Conservation (phyloP, 2,888 invertebrate genomes). For the Ryuthela nishihirai region DNA sequence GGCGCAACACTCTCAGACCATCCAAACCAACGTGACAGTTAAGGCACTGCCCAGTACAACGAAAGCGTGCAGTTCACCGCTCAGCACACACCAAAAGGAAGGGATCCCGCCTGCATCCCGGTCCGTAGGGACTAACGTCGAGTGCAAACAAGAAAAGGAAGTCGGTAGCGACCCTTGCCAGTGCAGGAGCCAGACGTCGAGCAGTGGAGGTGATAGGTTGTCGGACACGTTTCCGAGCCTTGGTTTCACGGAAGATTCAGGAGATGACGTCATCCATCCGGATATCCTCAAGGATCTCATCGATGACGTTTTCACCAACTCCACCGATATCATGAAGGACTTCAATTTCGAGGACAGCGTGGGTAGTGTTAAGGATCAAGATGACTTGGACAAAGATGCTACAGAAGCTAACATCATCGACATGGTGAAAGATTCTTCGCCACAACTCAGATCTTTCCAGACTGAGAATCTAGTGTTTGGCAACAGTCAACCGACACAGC, state of each 20-base stretch:
- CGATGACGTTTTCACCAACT: constrained; percentile 75
- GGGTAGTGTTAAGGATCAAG: constrained; percentile 41
- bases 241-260: constrained; percentile 63
- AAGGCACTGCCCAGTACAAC: constrained; percentile 67
- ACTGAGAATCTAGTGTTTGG: constrained; percentile 11
- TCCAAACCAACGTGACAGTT: constrained; percentile 84
- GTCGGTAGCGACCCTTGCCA: constrained; percentile 78
- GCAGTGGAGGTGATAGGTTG: constrained; percentile 6
- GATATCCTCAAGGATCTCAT: constrained; percentile 81
- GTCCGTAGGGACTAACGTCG: constrained; percentile 56
- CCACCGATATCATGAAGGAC: constrained; percentile 75
- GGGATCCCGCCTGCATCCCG: constrained; percentile 43
- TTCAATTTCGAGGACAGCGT: constrained; percentile 62
- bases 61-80: constrained; percentile 57
- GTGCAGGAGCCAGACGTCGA: constrained; percentile 2
- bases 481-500: not conserved
- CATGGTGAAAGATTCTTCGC: constrained; percentile 12
- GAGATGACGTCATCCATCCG: constrained; percentile 69
- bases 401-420: constrained; percentile 25
- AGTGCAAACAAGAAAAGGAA: constrained; percentile 70
- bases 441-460: constrained; percentile 16
- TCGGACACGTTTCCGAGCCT: constrained; percentile 36
- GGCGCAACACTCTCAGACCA: constrained; percentile 82
- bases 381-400: constrained; percentile 11
- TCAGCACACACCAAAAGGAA: too few species aligned